phyloP scores from a whole-genome alignment of 2,113 vertebrate species.

The Nothoprocta perdicaria region DNA sequence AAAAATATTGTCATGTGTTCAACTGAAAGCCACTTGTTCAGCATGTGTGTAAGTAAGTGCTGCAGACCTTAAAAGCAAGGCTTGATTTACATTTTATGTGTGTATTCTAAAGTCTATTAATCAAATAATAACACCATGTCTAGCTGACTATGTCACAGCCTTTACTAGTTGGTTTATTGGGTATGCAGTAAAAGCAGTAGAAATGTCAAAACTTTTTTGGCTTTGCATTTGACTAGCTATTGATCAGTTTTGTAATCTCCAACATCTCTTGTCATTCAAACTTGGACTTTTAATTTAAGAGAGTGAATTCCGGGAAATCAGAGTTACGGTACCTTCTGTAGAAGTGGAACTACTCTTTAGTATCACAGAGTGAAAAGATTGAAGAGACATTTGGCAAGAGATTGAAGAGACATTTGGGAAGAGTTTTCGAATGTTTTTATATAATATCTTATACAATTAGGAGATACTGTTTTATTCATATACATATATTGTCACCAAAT shows the following conservation, averaged over 20 bases:
- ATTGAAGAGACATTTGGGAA: not conserved
- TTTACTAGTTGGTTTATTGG: not conserved
- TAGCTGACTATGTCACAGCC: not conserved
- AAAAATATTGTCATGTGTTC: not conserved
- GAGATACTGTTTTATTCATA: not conserved
- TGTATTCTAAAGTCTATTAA: not conserved
- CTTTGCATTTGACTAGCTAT: not conserved
- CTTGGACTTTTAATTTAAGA: not conserved
- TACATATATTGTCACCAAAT: not conserved
- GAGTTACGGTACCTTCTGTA: not conserved
- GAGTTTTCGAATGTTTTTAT: not conserved
- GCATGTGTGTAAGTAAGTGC: rapidly evolving
- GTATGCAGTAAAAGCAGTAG: not conserved
- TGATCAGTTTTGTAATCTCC: not conserved
- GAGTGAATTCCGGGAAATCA: not conserved
- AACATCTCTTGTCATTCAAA: not conserved
- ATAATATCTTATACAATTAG: not conserved
- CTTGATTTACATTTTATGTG: not conserved
- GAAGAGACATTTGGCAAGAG: not conserved
- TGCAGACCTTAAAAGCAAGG: not conserved
- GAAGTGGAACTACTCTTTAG: not conserved
- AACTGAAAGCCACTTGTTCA: not conserved
- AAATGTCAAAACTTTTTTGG: not conserved
- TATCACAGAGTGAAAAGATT: not conserved
- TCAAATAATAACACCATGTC: not conserved